Evolutionary conservation across 2,797 vertebrate species (phyloP), one percentile per base, ranked within the genome.

Genomic region (Podargus strigoides): DNA sequence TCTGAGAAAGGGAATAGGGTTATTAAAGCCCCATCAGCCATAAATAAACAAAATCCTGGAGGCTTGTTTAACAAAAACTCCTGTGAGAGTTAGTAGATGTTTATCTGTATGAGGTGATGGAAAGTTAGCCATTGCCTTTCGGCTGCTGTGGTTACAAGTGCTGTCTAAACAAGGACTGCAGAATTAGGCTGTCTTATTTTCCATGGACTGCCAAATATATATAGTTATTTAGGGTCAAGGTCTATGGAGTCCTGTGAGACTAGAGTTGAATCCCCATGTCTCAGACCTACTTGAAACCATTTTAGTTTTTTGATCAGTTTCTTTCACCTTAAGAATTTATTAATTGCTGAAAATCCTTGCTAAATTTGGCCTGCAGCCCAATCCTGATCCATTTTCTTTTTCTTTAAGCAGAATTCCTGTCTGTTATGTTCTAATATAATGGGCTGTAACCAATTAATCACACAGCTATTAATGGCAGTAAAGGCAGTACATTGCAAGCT

Each of bases 361-460:
- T 67, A 16, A 87, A 70, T 18, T 63, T 36, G 3, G 49, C 72
- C 69, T 92, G 55, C 67, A 87, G 56, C 75, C 49, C 49, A 89
- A 26, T 73, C 55, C 30, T 26, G 47, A 80, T 82, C 75, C 2
- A 20, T 59, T 87, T 72, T 39, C 44, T 67, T 83, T 87, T 84
- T 36, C 42, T 88, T 79, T 26, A 90, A 53, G 44, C 46, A 77
- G 60, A 87, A 64, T 90, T 85, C 72, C 58, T 89, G 14, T 26
- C 50, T 2, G 6, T 17, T 82, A 41, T 87, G 64, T 72, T 93
- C 68, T 87, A 14, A 80, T 68, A 72, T 14, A 92, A 78, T 60
- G 68, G 75, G n/a, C 66, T 93, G 90, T 83, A 96, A 66, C 85
- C 68, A 80, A 47, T 94, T 90, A 93, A 93, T 94, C 76, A 70